A percentile compares a stretch with the other conserved stretches of the same genome.
Conservation (phyloP, 2,888 invertebrate genomes). For the Zaprionus lineosus region DNA sequence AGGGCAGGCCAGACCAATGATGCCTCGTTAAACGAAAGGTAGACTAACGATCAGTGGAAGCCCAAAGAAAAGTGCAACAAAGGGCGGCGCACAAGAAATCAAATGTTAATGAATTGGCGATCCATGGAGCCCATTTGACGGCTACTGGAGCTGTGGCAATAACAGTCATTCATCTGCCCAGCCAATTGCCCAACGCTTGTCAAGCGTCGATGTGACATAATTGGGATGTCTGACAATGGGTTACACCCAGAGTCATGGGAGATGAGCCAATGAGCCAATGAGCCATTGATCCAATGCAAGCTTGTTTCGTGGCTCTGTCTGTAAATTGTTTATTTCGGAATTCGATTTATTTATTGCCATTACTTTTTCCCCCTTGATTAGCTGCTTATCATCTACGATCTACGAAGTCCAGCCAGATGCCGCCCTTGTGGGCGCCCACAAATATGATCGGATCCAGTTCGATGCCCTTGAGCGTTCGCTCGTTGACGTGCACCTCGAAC, state of each 20-base stretch:
- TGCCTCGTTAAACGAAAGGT: no score
- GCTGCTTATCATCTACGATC: no score
- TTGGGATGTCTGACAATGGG: conserved; percentile 18
- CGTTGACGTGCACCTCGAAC: conserved; percentile 65
- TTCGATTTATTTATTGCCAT: background rate
- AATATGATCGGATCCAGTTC: conserved; percentile 71
- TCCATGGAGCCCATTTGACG: conserved; percentile 15
- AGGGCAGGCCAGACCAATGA: no score
- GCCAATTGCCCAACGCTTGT: conserved; percentile 15
- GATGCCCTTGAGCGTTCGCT: conserved; percentile 63
- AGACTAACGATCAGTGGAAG: conserved; percentile 43
- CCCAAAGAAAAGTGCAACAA: conserved; percentile 3
- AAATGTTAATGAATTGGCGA: conserved; percentile 25
- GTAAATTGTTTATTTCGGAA: background rate
- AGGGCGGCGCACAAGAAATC: conserved; percentile 26
- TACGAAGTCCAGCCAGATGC: conserved; percentile 79
- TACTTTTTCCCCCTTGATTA: background rate
- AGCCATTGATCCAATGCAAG: conserved; percentile 23
- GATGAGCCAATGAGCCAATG: background rate
- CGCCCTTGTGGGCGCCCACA: conserved; percentile 73
- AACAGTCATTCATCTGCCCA: background rate
- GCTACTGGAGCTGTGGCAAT: no score
- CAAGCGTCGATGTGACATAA: conserved; percentile 26
- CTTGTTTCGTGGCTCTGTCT: background rate
- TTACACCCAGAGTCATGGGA: conserved; percentile 17